Evolutionary conservation across 2,888 invertebrate species (phyloP).

Genomic region (Drosophila paracracens): DNA sequence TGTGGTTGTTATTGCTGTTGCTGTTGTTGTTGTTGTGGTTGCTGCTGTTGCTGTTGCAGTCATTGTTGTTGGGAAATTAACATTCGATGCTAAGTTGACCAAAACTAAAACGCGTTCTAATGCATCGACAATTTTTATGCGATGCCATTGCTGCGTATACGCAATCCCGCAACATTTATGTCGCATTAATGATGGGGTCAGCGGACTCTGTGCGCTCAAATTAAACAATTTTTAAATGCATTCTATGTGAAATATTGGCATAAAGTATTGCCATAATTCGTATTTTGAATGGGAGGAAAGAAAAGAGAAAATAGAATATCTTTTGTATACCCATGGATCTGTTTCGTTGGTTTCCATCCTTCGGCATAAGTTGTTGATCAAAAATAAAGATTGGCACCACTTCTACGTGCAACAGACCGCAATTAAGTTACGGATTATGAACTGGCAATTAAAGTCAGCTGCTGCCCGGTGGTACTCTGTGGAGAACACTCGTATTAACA

Average conservation of each 20-base stretch:
- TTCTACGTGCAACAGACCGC: not conserved
- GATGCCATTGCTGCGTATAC: constrained; percentile 43
- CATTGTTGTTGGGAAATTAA: constrained; percentile 59
- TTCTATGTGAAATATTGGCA: not conserved
- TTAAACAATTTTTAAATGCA: not conserved
- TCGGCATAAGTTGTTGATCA: not conserved
- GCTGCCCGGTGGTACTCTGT: constrained; percentile 29
- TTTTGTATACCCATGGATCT: not conserved
- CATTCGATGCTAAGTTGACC: constrained; percentile 58
- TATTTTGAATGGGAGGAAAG: not conserved
- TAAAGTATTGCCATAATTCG: not conserved
- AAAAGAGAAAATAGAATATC: not conserved
- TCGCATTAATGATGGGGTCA: constrained; percentile 45
- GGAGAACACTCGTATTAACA: constrained; percentile 34
- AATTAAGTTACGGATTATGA: constrained; percentile 39
- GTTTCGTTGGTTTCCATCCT: not conserved
- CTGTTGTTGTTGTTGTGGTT: not conserved
- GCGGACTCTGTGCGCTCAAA: constrained; percentile 2
- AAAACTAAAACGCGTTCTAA: constrained; percentile 48
- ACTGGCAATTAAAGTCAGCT: constrained; percentile 38
- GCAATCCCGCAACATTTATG: constrained; percentile 48
- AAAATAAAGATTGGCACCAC: not conserved
- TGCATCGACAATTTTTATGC: constrained; percentile 45
- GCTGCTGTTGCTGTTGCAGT: constrained; percentile 10
- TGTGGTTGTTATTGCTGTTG: constrained; percentile 19